These are phyloP conservation scores for Okapia johnstoni DNA, from an alignment of 2,113 vertebrate genomes.

Conservation along the genomic window DNA sequence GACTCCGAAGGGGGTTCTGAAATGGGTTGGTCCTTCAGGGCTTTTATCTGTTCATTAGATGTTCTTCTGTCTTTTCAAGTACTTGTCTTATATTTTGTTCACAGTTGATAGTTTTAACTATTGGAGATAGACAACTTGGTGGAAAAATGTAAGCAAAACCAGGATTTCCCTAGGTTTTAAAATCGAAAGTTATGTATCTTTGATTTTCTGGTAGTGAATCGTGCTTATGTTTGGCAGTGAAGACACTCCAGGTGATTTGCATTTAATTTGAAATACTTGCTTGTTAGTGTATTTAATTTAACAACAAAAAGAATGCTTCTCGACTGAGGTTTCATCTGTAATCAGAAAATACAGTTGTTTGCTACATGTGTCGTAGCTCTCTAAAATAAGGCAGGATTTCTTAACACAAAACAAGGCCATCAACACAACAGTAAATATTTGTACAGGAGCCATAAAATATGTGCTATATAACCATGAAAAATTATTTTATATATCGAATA, in stretches of 20 bases:
- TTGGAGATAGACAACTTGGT: background rate
- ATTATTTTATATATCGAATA: background rate
- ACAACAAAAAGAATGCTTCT: background rate
- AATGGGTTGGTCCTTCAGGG: background rate
- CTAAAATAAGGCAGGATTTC: background rate
- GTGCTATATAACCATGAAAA: background rate
- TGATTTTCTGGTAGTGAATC: background rate
- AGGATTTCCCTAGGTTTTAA: background rate
- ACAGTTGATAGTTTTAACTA: background rate
- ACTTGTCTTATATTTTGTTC: background rate
- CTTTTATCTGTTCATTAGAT: background rate
- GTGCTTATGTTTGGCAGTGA: background rate
- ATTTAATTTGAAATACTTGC: background rate
- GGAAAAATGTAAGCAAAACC: background rate
- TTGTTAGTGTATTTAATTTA: slow-evolving; percentile 14
- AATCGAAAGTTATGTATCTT: background rate
- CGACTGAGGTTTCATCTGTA: background rate
- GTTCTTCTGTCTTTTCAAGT: background rate
- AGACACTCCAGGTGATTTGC: background rate
- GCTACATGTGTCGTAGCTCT: background rate
- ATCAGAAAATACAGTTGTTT: slow-evolving; percentile 1
- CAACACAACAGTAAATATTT: background rate
- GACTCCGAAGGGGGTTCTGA: background rate
- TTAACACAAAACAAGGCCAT: background rate
- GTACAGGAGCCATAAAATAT: background rate